Conservation (phyloP, 2,797 vertebrate genomes). For the Manis javanica region DNA sequence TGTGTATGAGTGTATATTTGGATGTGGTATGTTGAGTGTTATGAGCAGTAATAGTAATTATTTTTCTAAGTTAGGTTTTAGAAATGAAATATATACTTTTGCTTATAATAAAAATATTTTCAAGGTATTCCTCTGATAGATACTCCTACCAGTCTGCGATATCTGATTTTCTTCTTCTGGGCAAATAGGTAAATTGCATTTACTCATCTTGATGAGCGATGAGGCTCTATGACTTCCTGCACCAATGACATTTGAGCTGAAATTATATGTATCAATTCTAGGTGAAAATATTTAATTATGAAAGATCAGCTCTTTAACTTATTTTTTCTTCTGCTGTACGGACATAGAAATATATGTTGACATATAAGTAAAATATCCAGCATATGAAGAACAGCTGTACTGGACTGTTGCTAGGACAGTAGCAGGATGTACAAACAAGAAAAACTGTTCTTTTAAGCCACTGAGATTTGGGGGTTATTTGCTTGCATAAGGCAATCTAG, state of each 20-base stretch:
- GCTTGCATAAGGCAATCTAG: not conserved
- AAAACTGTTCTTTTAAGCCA: not conserved
- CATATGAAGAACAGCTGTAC: not conserved
- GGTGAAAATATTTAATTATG: not conserved
- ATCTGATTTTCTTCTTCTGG: not conserved
- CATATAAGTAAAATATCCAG: not conserved
- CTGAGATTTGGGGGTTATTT: not conserved
- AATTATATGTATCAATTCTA: not conserved
- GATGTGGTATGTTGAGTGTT: not conserved
- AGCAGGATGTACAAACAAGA: not conserved
- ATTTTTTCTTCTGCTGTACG: not conserved
- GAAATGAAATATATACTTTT: not conserved
- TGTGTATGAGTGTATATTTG: not conserved
- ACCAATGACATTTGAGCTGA: not conserved
- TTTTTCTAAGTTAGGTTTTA: conserved; percentile 18
- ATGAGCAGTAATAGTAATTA: not conserved
- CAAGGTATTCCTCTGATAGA: not conserved
- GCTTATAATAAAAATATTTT: not conserved
- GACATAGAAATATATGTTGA: not conserved
- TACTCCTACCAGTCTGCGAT: not conserved
- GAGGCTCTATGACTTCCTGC: not conserved
- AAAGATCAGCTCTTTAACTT: not conserved
- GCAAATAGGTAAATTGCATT: not conserved
- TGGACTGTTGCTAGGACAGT: not conserved
- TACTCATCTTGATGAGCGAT: not conserved